Evolutionary conservation across 2,888 invertebrate genomes (phyloP).

Genomic region (Andrena haemorrhoa): DNA sequence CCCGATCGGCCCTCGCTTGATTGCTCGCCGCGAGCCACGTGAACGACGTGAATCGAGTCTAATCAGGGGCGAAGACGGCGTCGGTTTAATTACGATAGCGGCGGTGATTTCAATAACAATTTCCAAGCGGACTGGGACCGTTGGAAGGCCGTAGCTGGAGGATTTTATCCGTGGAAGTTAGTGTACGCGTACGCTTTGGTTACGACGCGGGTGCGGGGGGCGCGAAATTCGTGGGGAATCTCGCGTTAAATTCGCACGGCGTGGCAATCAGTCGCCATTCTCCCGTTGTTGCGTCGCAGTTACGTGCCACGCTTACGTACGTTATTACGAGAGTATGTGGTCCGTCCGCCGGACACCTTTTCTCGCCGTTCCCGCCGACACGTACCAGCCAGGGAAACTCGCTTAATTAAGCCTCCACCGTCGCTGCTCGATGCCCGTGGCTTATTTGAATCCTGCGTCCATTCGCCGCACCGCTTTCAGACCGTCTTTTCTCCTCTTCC

Average conservation of each 20-base stretch:
- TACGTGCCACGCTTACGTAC: constrained; percentile 77
- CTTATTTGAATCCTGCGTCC: constrained; percentile 47
- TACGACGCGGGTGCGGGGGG: constrained; percentile 30
- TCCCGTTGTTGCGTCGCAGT: constrained; percentile 71
- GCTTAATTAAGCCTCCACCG: constrained; percentile 73
- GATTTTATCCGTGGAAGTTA: constrained; percentile 21
- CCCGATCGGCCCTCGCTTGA: not conserved
- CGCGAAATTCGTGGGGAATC: constrained; percentile 70
- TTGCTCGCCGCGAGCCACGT: not conserved
- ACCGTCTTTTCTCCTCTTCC: not conserved
- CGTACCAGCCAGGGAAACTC: constrained; percentile 63
- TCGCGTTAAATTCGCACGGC: constrained; percentile 74
- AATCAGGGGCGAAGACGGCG: constrained; percentile 30
- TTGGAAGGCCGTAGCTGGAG: not conserved
- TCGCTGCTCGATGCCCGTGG: constrained; percentile 32
- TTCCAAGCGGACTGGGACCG: constrained; percentile 1
- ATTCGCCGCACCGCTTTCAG: constrained; percentile 24
- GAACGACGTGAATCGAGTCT: constrained; percentile 15
- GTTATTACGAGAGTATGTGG: constrained; percentile 74
- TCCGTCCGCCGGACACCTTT: constrained; percentile 51
- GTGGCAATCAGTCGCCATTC: constrained; percentile 80
- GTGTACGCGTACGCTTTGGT: constrained; percentile 34
- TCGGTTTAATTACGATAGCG: constrained; percentile 25
- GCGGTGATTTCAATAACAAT: constrained; percentile 39
- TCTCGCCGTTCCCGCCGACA: constrained; percentile 53